Percentiles rank a stretch among this genome's conserved stretches.
Evolutionary conservation across 2,888 invertebrate species (phyloP).

Genomic region (Apamea epomidion): DNA sequence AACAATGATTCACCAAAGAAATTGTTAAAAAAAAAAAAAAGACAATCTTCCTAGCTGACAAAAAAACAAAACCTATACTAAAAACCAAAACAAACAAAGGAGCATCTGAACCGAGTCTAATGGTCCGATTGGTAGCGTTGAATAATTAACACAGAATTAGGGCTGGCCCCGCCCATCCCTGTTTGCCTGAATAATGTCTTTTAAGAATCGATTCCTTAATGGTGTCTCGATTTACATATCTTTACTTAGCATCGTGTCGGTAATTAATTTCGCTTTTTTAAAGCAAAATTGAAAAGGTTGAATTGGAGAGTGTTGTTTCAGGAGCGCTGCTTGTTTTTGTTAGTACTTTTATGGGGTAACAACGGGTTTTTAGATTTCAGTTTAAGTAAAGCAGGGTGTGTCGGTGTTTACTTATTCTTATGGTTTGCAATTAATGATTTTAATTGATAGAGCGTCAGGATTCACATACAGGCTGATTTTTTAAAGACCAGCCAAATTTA

Average conservation of each 20-base stretch:
- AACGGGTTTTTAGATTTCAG: neutral
- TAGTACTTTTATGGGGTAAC: no score
- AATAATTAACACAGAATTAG: constrained; percentile 86
- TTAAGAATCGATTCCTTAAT: constrained; percentile 76
- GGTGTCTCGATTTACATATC: constrained; percentile 74
- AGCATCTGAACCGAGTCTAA: constrained; percentile 64
- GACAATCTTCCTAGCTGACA: neutral
- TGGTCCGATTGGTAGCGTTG: constrained; percentile 76
- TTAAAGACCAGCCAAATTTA: no score
- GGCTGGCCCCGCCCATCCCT: constrained; percentile 69
- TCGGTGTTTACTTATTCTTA: neutral
- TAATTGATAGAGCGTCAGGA: no score
- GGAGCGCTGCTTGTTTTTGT: constrained; percentile 51
- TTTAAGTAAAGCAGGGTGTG: neutral
- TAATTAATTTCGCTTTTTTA: constrained; percentile 67
- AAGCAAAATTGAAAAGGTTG: constrained; percentile 56
- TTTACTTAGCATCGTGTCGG: constrained; percentile 67
- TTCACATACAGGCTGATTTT: no score
- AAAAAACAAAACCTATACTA: neutral
- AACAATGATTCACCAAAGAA: neutral
- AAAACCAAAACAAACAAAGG: constrained; percentile 41
- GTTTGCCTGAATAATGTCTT: constrained; percentile 83
- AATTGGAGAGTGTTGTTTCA: constrained; percentile 47
- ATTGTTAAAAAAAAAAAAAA: neutral
- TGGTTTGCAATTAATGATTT: neutral